phyloP scores from a whole-genome alignment of 2,888 invertebrate species.

The Amiota minor region DNA sequence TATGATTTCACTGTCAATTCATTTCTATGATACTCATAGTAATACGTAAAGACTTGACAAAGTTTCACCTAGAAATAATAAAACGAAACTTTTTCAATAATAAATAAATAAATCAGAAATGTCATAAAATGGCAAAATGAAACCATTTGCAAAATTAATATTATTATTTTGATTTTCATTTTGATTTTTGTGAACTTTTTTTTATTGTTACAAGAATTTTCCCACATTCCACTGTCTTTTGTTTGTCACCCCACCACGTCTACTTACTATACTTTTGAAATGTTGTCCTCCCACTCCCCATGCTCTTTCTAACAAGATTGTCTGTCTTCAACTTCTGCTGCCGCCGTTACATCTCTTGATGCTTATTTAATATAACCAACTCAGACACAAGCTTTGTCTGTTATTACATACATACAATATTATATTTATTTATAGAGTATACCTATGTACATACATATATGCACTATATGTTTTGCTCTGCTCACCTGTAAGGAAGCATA shows the following conservation, averaged over 20 bases:
- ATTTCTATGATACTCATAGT: not conserved
- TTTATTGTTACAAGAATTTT: not conserved
- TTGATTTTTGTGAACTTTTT: not conserved
- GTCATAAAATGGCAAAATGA: slow-evolving; percentile 67
- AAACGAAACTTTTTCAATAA: slow-evolving; percentile 63
- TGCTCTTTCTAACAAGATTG: not conserved
- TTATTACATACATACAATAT: no score
- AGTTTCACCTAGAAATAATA: not conserved
- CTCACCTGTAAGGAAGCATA: no score
- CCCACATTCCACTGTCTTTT: not conserved
- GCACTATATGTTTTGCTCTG: no score
- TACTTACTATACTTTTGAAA: no score
- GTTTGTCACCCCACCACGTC: not conserved
- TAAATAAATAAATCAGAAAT: slow-evolving; percentile 73
- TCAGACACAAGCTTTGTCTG: no score
- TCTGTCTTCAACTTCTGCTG: not conserved
- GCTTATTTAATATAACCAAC: slow-evolving; percentile 56
- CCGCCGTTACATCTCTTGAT: slow-evolving; percentile 44
- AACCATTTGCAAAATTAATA: slow-evolving; percentile 39
- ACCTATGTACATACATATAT: no score
- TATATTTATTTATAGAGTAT: no score
- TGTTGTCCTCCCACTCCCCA: not conserved
- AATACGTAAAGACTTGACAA: slow-evolving; percentile 1
- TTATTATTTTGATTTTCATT: slow-evolving; percentile 61
- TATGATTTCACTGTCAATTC: slow-evolving; percentile 52